A percentile compares a stretch with the other conserved stretches of the same genome.
phyloP scores from a whole-genome alignment of 2,113 vertebrate genomes.

The Trematocara unimaculatum region DNA sequence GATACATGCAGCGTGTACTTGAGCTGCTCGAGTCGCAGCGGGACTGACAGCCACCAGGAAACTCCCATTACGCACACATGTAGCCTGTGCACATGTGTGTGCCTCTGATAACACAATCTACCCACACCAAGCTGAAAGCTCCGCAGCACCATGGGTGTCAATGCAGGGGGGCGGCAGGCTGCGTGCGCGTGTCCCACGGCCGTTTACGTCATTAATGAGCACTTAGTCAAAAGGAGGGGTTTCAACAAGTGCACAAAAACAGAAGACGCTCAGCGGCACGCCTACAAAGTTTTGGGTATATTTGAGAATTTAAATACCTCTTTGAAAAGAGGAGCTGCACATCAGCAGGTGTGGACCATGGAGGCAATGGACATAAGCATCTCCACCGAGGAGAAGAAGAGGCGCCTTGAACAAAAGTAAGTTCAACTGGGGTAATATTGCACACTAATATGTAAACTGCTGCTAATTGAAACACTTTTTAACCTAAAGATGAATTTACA shows the following conservation, averaged over 20 bases:
- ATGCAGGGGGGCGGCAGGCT: not conserved
- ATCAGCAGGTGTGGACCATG: constrained; percentile 32
- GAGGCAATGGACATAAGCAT: not conserved
- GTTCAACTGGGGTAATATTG: not conserved
- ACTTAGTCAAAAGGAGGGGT: not conserved
- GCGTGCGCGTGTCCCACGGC: not conserved
- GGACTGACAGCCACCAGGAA: not conserved
- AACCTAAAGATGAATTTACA: not conserved
- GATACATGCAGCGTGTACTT: not conserved
- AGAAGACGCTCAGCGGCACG: not conserved
- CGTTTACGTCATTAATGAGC: not conserved
- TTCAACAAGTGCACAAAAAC: not conserved
- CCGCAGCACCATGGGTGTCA: not conserved
- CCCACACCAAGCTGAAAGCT: not conserved
- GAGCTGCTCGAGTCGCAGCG: not conserved
- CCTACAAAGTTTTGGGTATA: not conserved
- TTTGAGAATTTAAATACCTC: not conserved
- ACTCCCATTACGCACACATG: constrained; percentile 31
- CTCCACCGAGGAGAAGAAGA: constrained; percentile 26
- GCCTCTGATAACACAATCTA: constrained; percentile 71
- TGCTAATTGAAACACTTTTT: not conserved
- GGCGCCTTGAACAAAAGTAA: constrained; percentile 68
- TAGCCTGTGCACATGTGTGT: constrained; percentile 27
- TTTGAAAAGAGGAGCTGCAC: not conserved
- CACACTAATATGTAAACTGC: not conserved